Evolutionary conservation across 1,140 invertebrate genomes (phyloP), one percentile per base, ranked within the genome.

Genomic region (Phymorhynchus buccinoides): DNA sequence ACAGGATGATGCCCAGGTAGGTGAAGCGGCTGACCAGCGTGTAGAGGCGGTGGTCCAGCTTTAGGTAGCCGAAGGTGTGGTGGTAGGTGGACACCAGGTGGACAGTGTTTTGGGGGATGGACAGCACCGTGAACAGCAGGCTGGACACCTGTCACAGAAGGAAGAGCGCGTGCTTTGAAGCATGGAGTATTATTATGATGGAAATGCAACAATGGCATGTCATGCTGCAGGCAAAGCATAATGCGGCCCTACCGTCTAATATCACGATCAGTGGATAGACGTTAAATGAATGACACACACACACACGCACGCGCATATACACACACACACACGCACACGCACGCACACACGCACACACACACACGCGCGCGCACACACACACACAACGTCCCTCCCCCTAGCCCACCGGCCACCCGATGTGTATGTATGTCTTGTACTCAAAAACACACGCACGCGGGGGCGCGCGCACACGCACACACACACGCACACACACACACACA

Each of bases 51-150:
- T 75, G 71, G 16, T 37, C 71, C 12, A 75, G 39, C 27, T 22
- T 41, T 9, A 39, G 18, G 35, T 16, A 75, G 78, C 42, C 39
- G 41, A 80, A 80, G 78, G 78, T 80, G 12, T 37, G n/a, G 41
- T 80, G 78, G 78, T 44, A 80, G 27, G 78, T 80, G 39, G 78
- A 80, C 37, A 80, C 27, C 78, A 80, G 78, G 41, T 80, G 78
- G 6, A 48, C 44, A 22, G 78, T 80, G 41, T 80, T 80, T 22
- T 27, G n/a, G 9, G 78, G 78, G 12, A 80, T 39, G 27, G 78
- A 80, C 78, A 80, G 78, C 39, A 80, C 27, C 3, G 41, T 48
- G 78, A 80, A 80, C 4, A 80, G 39, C 16, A 32, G 4, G 16
- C 18, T 80, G 0, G 78, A 80, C 12, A 80, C 0, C 78, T 80